These are phyloP conservation scores for Tokudaia muenninki DNA, from an alignment of 2,797 vertebrate genomes.

Conservation along the genomic window DNA sequence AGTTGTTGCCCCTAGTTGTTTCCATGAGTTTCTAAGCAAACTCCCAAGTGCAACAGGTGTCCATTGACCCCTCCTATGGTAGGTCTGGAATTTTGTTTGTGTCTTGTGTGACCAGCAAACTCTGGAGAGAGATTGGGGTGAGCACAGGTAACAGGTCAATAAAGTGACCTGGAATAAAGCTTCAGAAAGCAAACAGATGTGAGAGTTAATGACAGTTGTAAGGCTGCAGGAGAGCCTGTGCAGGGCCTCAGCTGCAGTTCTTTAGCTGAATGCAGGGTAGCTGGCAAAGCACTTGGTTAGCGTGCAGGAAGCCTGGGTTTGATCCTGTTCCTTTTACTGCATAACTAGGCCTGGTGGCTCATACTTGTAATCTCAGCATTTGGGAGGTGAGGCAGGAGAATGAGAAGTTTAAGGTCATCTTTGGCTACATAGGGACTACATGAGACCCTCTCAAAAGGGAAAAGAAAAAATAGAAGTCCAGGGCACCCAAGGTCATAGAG, in stretches of 20 bases:
- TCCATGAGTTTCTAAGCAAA: background rate
- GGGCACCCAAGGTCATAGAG: background rate
- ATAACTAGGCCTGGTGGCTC: background rate
- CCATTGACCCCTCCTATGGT: rapidly evolving
- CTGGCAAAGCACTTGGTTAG: background rate
- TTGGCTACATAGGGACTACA: background rate
- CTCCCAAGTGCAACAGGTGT: too few species aligned
- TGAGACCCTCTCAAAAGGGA: background rate
- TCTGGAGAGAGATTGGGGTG: background rate
- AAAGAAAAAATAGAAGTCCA: background rate
- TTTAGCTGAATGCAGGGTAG: background rate
- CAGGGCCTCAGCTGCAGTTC: background rate
- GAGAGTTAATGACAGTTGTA: background rate
- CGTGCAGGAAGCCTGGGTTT: background rate
- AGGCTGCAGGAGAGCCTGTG: background rate
- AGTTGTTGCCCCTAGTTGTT: background rate
- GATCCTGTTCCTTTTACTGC: background rate
- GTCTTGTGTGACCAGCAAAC: background rate
- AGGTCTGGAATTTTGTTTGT: background rate
- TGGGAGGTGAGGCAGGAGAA: background rate
- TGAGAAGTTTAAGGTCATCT: background rate
- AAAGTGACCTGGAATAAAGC: background rate
- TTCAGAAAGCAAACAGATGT: background rate
- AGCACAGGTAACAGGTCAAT: background rate
- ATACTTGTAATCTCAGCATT: background rate